phyloP scores from a whole-genome alignment of 2,888 invertebrate species.

The Idaea aversata region DNA sequence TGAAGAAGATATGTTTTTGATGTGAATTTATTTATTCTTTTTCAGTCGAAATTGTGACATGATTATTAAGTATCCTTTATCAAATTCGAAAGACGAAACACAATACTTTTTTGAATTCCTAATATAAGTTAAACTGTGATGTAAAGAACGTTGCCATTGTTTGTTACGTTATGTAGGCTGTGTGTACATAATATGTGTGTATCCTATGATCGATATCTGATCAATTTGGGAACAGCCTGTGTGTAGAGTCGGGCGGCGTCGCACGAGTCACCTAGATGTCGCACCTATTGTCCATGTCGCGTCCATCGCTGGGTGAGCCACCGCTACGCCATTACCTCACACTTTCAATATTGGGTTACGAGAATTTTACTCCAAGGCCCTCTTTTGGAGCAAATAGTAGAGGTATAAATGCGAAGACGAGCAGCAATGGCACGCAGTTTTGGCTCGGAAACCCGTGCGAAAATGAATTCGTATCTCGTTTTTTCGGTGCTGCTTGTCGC shows the following conservation, averaged over 20 bases:
- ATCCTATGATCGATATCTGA: constrained; percentile 26
- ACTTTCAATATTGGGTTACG: constrained; percentile 79
- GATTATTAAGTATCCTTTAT: constrained; percentile 1
- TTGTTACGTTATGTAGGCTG: constrained; percentile 24
- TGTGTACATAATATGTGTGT: constrained; percentile 19
- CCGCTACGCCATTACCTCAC: constrained; percentile 71
- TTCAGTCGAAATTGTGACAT: background rate
- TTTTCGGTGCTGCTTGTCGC: constrained; percentile 63
- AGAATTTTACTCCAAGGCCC: constrained; percentile 78
- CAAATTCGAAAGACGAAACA: constrained; percentile 26
- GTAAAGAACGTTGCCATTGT: constrained; percentile 34
- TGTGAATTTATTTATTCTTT: constrained; percentile 4
- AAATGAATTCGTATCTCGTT: constrained; percentile 65
- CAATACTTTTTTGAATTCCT: constrained; percentile 31
- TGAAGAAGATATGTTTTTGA: constrained; percentile 9
- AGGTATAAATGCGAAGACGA: constrained; percentile 76
- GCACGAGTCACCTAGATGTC: constrained; percentile 78
- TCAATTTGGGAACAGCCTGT: constrained; percentile 62
- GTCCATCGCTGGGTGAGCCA: constrained; percentile 70
- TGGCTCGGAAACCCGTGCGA: constrained; percentile 59
- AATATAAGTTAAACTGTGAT: constrained; percentile 28
- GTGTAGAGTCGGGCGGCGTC: constrained; percentile 44
- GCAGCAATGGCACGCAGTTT: constrained; percentile 69
- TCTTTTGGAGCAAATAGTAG: constrained; percentile 75
- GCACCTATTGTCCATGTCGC: constrained; percentile 73